phyloP scores from a whole-genome alignment of 2,888 invertebrate genomes.

The Octonoba sinensis region DNA sequence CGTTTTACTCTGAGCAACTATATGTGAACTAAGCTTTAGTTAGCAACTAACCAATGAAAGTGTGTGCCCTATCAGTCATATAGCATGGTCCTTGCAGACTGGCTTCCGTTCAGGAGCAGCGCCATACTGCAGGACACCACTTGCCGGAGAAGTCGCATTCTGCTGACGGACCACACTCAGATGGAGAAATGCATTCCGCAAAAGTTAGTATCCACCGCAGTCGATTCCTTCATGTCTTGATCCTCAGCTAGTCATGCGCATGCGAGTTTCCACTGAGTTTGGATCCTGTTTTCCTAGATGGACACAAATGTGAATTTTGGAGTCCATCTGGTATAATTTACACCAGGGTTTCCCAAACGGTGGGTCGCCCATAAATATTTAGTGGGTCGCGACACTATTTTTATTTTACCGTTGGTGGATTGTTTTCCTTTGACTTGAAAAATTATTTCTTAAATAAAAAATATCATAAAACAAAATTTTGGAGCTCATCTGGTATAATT shows the following conservation, averaged over 20 bases:
- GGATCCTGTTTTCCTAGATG: constrained; percentile 5
- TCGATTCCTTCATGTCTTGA: constrained; percentile 11
- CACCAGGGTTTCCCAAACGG: too few relatives aligned
- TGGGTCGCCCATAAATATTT: too few relatives aligned
- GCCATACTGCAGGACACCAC: constrained; percentile 74
- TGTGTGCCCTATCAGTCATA: constrained; percentile 21
- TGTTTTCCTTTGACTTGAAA: too few relatives aligned
- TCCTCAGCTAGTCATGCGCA: not conserved
- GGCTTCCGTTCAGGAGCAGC: constrained; percentile 96
- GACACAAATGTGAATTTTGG: too few relatives aligned
- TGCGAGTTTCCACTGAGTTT: constrained; percentile 7
- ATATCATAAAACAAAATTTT: too few relatives aligned
- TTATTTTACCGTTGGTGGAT: too few relatives aligned
- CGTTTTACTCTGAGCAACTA: too few relatives aligned
- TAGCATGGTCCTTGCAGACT: constrained; percentile 74
- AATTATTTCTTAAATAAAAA: too few relatives aligned
- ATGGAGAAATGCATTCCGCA: constrained; percentile 64
- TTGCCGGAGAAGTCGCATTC: constrained; percentile 66
- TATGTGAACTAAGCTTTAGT: too few relatives aligned
- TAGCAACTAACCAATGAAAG: constrained; percentile 32
- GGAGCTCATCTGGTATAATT: too few relatives aligned
- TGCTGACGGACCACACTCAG: constrained; percentile 65
- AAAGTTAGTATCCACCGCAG: constrained; percentile 60
- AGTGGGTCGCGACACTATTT: too few relatives aligned
- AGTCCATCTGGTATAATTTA: too few relatives aligned